Percentiles rank a stretch among this genome's conserved stretches.
Conservation (phyloP, 2,888 invertebrate species). For the Phytoseiulus persimilis region DNA sequence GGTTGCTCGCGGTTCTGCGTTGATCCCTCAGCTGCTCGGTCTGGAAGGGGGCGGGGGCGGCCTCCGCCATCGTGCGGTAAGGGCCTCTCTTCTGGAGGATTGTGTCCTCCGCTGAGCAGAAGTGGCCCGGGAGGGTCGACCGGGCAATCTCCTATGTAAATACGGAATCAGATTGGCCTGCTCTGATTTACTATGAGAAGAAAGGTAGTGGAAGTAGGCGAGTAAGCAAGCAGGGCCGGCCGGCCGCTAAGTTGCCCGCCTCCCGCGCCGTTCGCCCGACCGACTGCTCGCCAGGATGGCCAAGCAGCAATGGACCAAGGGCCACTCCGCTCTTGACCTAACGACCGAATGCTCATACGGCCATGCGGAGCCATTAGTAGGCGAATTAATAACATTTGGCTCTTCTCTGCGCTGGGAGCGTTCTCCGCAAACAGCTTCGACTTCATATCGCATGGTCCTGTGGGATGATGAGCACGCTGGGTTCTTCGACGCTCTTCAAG, state of each 20-base stretch:
- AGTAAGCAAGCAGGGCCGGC: background rate
- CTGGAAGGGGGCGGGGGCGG: background rate
- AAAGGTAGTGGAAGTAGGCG: background rate
- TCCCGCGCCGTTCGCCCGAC: background rate
- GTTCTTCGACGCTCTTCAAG: too few species aligned
- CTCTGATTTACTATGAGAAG: slow-evolving; percentile 20
- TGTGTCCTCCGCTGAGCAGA: background rate
- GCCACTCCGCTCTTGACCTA: background rate
- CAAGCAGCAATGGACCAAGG: background rate
- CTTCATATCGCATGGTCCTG: too few species aligned
- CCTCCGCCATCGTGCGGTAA: background rate
- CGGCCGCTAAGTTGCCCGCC: background rate
- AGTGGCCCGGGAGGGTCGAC: background rate
- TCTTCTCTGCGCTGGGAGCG: background rate
- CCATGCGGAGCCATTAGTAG: background rate
- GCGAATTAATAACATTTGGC: background rate
- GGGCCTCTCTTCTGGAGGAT: background rate
- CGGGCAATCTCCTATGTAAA: slow-evolving; percentile 32
- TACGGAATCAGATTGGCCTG: slow-evolving; percentile 36
- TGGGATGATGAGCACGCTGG: too few species aligned
- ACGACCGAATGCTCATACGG: background rate
- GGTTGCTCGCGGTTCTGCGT: background rate
- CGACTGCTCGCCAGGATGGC: background rate
- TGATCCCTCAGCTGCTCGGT: background rate
- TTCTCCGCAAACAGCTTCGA: background rate